Base-by-base conservation (phyloP, 2,113 vertebrate species). In the Corvus cornix region DNA sequence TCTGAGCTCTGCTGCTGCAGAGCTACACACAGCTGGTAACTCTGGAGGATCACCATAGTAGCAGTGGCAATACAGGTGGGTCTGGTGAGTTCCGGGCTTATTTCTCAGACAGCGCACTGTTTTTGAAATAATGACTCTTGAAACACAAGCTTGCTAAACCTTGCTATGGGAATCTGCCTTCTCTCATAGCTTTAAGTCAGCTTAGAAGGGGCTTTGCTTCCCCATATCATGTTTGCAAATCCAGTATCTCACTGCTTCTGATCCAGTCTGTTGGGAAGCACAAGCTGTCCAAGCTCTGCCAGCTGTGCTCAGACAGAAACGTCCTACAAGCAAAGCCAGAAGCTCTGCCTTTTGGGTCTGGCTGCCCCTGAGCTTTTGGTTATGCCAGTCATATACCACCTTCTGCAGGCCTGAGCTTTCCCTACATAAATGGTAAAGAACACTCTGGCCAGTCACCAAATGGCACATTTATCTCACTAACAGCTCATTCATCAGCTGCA, bases 31-130 rank as follows among this genome's bases (percentile, higher is more conserved):
- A 7, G 13, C 28, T 24, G 13, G 53, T 11, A 43, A 48, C 41
- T 44, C 6, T 6, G 23, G 51, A 60, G 59, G 58, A 22, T 63
- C 59, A 7, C 6, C 0, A 1, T 2, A 52, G 74, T 2, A 51
- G 35, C 48, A 39, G 33, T 7, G 23, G n/a, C 18, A 26, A 17
- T 2, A 20, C 3, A 48, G 39, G 52, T 18, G 16, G 15, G 10
- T 23, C 18, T 59, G 23, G 7, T 35, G 43, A 9, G 1, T 11
- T 60, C 63, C 33, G 39, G 30, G 27, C 6, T 73, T 74, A 26
- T 2, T 83, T 62, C 52, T 88, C 10, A 30, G 46, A 26, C 11
- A 31, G 30, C 8, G 30, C 20, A 31, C 2, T 2, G 2, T 44
- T 77, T 56, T 77, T 63, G 10, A 84, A 70, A 59, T 13, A 79